phyloP scores from a whole-genome alignment of 2,113 vertebrate species.

The Hirundichthys speculiger region DNA sequence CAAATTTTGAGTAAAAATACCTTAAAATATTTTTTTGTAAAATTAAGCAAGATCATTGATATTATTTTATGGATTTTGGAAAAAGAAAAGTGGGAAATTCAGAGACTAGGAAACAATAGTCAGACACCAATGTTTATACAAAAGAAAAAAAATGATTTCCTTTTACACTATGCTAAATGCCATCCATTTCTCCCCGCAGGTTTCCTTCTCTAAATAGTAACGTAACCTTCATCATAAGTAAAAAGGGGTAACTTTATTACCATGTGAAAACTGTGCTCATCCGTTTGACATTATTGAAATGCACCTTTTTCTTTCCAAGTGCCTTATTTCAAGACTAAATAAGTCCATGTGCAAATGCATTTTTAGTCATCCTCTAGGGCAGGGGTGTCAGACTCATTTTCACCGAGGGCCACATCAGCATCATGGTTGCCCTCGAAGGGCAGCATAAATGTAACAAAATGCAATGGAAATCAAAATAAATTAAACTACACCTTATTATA shows the following conservation, averaged over 20 bases:
- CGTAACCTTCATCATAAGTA: not conserved
- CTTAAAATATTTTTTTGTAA: not conserved
- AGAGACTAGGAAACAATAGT: not conserved
- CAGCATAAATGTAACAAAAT: too few relatives aligned
- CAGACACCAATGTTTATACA: not conserved
- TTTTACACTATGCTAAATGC: not conserved
- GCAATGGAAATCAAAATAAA: too few relatives aligned
- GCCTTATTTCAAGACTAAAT: not conserved
- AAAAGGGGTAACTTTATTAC: not conserved
- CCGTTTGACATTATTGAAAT: not conserved
- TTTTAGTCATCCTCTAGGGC: not conserved
- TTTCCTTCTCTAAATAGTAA: not conserved
- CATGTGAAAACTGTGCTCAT: not conserved
- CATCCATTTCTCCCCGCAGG: not conserved
- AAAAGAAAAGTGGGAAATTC: not conserved
- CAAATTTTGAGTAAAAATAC: too few relatives aligned
- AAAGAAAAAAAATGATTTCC: not conserved
- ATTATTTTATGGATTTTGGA: not conserved
- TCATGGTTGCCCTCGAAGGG: too few relatives aligned
- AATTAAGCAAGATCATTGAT: constrained; percentile 9
- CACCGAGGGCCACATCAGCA: too few relatives aligned
- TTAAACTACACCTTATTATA: too few relatives aligned
- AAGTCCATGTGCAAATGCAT: constrained; percentile 10
- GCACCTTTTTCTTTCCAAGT: not conserved
- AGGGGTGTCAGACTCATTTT: too few relatives aligned